Conservation (phyloP, 2,888 invertebrate species). For the Monoplex corrugatus region DNA sequence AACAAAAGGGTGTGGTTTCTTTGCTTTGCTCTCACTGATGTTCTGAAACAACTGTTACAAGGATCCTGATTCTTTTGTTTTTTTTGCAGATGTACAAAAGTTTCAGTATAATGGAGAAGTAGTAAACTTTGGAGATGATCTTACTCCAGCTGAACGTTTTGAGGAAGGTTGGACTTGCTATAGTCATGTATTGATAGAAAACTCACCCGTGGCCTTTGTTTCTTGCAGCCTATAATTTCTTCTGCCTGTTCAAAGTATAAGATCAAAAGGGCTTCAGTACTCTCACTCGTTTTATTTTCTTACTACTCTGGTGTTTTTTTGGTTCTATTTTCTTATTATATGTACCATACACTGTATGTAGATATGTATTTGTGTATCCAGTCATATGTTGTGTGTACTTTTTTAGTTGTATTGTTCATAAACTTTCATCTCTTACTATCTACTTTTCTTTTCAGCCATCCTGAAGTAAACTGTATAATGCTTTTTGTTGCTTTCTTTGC, state of each 20-base stretch:
- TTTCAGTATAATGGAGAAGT: conserved; percentile 49
- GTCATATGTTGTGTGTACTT: not conserved
- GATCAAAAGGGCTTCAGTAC: not conserved
- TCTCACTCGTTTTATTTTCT: not conserved
- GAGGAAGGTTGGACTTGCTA: conserved; percentile 50
- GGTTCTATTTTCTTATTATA: not conserved
- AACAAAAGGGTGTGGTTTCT: not conserved
- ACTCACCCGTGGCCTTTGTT: not conserved
- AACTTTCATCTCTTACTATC: too few relatives aligned
- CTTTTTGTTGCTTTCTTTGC: too few relatives aligned
- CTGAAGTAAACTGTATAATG: too few relatives aligned
- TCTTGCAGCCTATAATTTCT: conserved; percentile 20
- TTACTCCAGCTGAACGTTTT: conserved; percentile 46
- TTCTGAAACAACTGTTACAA: not conserved
- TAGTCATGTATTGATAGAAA: not conserved
- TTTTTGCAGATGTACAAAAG: conserved; percentile 43
- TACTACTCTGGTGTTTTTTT: not conserved
- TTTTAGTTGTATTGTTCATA: not conserved
- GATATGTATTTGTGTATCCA: not conserved
- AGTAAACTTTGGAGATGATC: conserved; percentile 50
- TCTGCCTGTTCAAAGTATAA: conserved; percentile 22
- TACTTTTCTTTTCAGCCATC: too few relatives aligned
- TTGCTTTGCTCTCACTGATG: not conserved
- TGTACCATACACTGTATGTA: too few relatives aligned
- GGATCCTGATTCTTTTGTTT: not conserved